Base-by-base conservation (phyloP, 2,888 invertebrate species). In the Neocrepidodera transversa region DNA sequence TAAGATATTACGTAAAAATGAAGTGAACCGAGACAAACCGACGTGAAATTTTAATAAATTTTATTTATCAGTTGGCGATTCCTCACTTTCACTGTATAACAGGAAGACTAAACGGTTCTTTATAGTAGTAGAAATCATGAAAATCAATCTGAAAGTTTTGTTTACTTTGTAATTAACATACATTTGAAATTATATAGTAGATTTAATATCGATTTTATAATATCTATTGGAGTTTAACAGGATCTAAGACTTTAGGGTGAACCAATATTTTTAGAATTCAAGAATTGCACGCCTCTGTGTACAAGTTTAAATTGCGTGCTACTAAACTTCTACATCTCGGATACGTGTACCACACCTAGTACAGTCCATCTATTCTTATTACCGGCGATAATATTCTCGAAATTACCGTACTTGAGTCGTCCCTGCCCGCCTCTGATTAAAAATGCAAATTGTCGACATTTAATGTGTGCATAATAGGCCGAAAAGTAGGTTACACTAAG, bases 1-100 rank as follows among this genome's bases (percentile, higher is more conserved):
- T 28, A 51, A 38, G 40, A 16, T 45, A 40, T 61, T 61, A 58
- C 50, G 54, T 58, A 61, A 61, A 60, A 61, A 53, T 45, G 30
- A 43, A 61, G 36, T 54, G 54, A 54, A 60, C 45, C 61, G 56
- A 20, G 50, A 61, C 54, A 7, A 42, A 23, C 13, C 14, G 43
- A 50, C 14, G 50, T 28, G 49, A 54, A 50, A 56, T 56, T 52
- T 56, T 48, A 56, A 56, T 60, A 56, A 56, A 42, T 51, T 20
- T 36, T 42, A 32, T 38, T 60, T 52, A 60, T 40, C 45, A 45
- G 42, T 47, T 18, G 40, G 3, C 26, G 23, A 51, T 30, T 51
- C 26, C 13, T 26, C 51, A 51, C 59, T 59, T 59, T 59, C 59
- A 50, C 59, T 50, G 11, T 10, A 36, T 30, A 23, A 38, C 43